Conservation (phyloP, 2,113 vertebrate genomes). For the Mastomys natalensis region DNA sequence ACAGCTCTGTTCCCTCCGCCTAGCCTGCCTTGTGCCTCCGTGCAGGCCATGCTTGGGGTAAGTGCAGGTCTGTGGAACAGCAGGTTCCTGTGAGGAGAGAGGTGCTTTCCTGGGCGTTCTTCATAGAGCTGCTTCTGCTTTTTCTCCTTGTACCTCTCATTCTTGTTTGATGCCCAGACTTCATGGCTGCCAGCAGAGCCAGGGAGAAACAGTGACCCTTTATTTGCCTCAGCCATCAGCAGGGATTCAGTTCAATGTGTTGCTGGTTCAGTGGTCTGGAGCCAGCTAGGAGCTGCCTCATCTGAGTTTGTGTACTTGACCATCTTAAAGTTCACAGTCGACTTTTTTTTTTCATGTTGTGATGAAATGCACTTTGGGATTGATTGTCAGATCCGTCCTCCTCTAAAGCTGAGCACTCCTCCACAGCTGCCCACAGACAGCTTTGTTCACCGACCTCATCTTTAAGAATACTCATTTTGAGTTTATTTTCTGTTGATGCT, state of each 20-base stretch:
- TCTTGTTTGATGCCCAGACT: neutral
- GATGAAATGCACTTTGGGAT: neutral
- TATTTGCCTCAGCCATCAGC: too few species aligned
- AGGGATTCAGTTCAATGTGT: fast-evolving
- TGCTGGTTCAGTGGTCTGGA: neutral
- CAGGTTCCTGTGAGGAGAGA: neutral
- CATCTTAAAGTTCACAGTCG: neutral
- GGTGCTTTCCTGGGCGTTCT: neutral
- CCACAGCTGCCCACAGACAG: neutral
- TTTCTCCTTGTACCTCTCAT: neutral
- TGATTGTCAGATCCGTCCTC: neutral
- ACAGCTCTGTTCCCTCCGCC: neutral
- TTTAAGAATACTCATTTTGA: neutral
- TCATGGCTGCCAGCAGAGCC: neutral
- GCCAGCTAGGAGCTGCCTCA: neutral
- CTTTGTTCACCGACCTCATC: neutral
- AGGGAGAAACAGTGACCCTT: neutral
- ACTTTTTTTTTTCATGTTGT: neutral
- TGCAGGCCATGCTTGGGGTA: too few species aligned
- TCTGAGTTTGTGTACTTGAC: neutral
- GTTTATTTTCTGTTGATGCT: neutral
- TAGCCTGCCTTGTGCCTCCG: neutral
- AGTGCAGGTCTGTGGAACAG: neutral
- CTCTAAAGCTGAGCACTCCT: neutral
- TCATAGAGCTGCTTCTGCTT: neutral